Base-by-base conservation (phyloP, 1,140 invertebrate genomes). In the Drosophila aff. region DNA sequence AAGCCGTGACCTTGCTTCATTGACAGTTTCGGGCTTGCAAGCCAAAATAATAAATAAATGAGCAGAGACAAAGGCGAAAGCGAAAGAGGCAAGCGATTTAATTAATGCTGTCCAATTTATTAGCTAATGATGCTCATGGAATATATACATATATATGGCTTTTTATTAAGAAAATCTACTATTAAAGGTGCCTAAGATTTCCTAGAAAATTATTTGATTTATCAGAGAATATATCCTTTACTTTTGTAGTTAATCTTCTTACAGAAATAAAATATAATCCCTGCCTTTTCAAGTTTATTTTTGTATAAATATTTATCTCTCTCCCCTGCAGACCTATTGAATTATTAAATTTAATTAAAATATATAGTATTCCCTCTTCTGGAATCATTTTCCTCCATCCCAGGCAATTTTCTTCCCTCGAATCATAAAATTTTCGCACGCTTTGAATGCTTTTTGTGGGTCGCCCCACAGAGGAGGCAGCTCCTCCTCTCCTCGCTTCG, bases 381-480 rank as follows among this genome's bases (percentile, higher is more conserved):
- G 4, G 1, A 33, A 9, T 36, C 1, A 21, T 21, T 36, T 9
- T 18, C 52, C 8, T 23, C 13, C n/a, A 16, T 10, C 38, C 11
- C 10, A n/a, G 21, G 0, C 15, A 6, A 41, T 53, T 43, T 50
- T 65, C 33, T 23, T 9, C 18, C 38, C 38, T 43, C 47, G 38
- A 38, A 38, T 40, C 33, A 7, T 49, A 60, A 13, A 38, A 55
- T 66, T 60, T 76, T 76, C 38, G 73, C 73, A 75, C 53, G 44
- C 36, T 23, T 69, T 31, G 41, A 47, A 38, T 58, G 41, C 23
- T 55, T 40, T 61, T 49, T 50, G 28, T 47, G 41, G 66, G 38
- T 38, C 36, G 41, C 13, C 13, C 46, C 36, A n/a, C 7, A 10
- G 26, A 40, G 52, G 26, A 10, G 8, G n/a, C 21, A 38, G 28